Base-by-base conservation (phyloP, 2,888 invertebrate genomes). In the Sphaeridia pumilis region DNA sequence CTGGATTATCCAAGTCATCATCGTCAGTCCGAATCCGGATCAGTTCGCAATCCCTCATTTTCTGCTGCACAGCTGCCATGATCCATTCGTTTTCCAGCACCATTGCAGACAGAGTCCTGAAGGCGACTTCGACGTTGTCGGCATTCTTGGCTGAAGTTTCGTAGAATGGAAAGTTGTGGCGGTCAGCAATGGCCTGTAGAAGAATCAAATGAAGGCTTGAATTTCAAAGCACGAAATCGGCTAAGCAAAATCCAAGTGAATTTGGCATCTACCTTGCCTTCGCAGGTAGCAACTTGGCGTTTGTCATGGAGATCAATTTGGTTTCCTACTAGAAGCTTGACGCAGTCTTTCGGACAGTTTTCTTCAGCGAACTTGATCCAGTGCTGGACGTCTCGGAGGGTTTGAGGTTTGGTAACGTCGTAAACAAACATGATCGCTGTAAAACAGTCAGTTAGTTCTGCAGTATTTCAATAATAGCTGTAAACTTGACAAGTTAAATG, bases 121-220 rank as follows among this genome's bases (percentile, higher is more conserved):
- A 63, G 2, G 57, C 58, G 1, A 56, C 58, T 47, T 63, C 60
- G 1, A 63, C 59, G 45, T 60, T 63, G 17, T 54, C 54, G 25
- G 57, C 55, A 66, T 83, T 85, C 46, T 63, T 63, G 5, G 60
- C 60, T 3, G 60, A 59, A 12, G 63, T 60, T 49, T 63, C 63
- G 35, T 58, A 57, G 46, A 60, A 63, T 31, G 59, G 55, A 34
- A 60, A 58, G 21, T 57, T 57, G 52, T 59, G 51, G 4, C 55
- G 49, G n/a, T 58, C 60, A 2, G 61, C 59, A 12, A 60, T 46
- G 46, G 55, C 54, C 59, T 62, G 36, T 4, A 47, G 20, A 41
- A 17, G n/a, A n/a, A n/a, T n/a, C n/a, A n/a, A n/a, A n/a, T n/a
- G n/a, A n/a, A 56, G 17, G 17, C 43, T 7, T 21, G 20, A 22